Percentiles rank a stretch among this genome's conserved stretches.
phyloP scores from a whole-genome alignment of 2,113 vertebrate species.

The Hypocryptadius cinnamomeus region DNA sequence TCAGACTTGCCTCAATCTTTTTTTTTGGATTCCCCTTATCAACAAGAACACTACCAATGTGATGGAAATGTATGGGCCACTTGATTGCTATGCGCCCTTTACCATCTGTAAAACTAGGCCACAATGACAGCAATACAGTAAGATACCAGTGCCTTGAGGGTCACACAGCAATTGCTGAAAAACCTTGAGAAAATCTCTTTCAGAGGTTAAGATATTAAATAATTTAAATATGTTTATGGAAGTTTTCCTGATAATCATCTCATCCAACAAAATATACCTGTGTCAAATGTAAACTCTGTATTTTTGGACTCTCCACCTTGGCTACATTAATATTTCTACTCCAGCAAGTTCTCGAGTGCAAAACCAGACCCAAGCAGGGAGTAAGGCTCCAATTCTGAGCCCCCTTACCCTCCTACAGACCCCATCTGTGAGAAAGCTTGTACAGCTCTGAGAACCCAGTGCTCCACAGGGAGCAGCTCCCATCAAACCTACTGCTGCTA shows the following conservation, averaged over 20 bases:
- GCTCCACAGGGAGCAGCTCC: neutral
- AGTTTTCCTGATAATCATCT: neutral
- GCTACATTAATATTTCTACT: neutral
- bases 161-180: neutral
- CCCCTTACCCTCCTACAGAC: neutral
- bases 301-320: neutral
- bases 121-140: neutral
- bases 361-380: neutral
- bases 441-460: accelerated
- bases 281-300: neutral
- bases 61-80: neutral
- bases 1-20: neutral
- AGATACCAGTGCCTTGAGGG: neutral
- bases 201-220: neutral
- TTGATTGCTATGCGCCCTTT: neutral
- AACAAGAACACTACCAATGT: neutral
- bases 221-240: neutral
- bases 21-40: neutral
- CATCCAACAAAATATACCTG: neutral
- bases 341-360: neutral
- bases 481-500: neutral
- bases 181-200: neutral
- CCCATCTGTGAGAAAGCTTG: neutral
- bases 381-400: neutral
- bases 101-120: neutral